Evolutionary conservation across 2,888 invertebrate species (phyloP), one percentile per base, ranked within the genome.

Genomic region (Caenorhabditis sinica): DNA sequence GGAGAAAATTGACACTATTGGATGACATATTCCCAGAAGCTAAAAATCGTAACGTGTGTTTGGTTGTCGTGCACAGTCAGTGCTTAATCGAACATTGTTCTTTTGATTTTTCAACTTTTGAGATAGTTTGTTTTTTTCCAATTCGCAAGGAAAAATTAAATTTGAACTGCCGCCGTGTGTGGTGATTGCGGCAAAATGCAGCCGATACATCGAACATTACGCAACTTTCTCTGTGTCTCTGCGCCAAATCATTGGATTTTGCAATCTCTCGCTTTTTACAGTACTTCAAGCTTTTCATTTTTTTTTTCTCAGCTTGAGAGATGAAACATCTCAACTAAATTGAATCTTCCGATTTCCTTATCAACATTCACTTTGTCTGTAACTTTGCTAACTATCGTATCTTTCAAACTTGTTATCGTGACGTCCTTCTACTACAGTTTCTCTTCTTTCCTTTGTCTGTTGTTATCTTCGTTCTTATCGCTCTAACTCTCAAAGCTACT

Each of bases 341-440:
- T 49, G 49, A n/a, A 20, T 49, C 8, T 49, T 17, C 17, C 11
- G 33, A 20, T 60, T 43, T 40, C 23, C 40, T 74, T 63, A 74
- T 74, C 74, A 74, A 25, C 30, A 8, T 13, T 33, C 28, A 30
- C 25, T 23, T 51, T 56, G n/a, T 43, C 61, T 75, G 15, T 53
- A 53, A 36, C 36, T 65, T 68, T 60, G 43, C 43, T 56, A 20
- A 23, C 33, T 28, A n/a, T 58, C 61, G 25, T 15, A 61, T 45
- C 23, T 65, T 23, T 33, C n/a, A 71, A 65, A 79, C 71, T 71
- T 79, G 71, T 79, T 71, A 79, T 79, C 71, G 53, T 56, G 40
- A 8, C 43, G 53, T 65, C 33, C 56, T 79, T 20, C 63, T 63
- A 20, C 60, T 23, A 45, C 40, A 4, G 33, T 49, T 17, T 28